A percentile compares a stretch with the other conserved stretches of the same genome.
Conservation (phyloP, 2,113 vertebrate genomes). For the Vidua chalybeata region DNA sequence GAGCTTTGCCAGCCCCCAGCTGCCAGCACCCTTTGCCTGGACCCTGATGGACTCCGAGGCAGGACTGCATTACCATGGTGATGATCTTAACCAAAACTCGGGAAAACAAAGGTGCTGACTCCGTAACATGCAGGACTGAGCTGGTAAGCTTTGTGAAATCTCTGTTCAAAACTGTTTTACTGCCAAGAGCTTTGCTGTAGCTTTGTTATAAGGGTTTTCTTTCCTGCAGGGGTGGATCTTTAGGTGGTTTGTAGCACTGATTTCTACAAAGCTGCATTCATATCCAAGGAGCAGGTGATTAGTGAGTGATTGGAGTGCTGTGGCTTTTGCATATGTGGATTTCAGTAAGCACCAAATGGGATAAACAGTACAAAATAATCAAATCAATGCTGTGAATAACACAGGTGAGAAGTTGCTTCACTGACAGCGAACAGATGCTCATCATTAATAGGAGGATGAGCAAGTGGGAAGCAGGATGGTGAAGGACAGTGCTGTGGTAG, state of each 20-base stretch:
- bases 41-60: conserved; percentile 56
- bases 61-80: conserved; percentile 82
- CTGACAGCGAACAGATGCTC: neutral
- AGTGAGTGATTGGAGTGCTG: neutral
- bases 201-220: neutral
- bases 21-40: conserved; percentile 33
- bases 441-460: neutral
- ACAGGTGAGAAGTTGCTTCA: neutral
- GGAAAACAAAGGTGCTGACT: conserved; percentile 84
- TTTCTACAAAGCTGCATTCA: neutral
- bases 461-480: neutral
- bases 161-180: neutral
- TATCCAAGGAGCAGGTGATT: neutral
- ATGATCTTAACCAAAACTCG: conserved; percentile 85
- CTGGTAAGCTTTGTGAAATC: conserved; percentile 75
- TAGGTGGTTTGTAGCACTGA: neutral
- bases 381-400: neutral
- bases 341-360: neutral
- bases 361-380: neutral
- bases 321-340: neutral
- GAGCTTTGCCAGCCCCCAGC: conserved; percentile 50
- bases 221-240: neutral
- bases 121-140: conserved; percentile 78
- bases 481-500: neutral
- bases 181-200: neutral